Base-by-base conservation (phyloP, 2,113 vertebrate species). In the Limanda limanda region DNA sequence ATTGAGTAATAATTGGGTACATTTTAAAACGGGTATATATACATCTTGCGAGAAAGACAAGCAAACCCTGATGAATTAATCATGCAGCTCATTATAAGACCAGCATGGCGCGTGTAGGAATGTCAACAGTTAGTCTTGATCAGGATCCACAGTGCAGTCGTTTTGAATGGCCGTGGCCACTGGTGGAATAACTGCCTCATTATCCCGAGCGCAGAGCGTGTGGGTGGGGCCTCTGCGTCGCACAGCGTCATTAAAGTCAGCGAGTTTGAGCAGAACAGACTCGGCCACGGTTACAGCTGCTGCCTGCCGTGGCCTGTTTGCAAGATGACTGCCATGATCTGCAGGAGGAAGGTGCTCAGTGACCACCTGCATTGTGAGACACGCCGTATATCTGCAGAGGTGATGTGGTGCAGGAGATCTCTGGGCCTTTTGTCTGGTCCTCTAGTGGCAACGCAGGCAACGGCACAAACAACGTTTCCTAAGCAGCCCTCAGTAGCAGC, bases 381-480 rank as follows among this genome's bases (percentile, higher is more conserved):
- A 21, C 6, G 52, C 64, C 21, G n/a, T 66, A 58, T 82, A 82
- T 82, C 88, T 88, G 83, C 48, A 70, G 83, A 83, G 79, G 90
- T 87, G 87, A 88, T 63, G 56, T n/a, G 63, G 57, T 63, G 68
- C 76, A 78, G 76, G 67, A 81, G 78, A 91, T 89, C 90, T 90
- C 20, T 11, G 20, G 91, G 83, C 86, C 91, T 56, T 90, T 90
- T 92, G 88, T 92, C 68, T 77, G n/a, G 73, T 85, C 81, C 85
- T 86, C 86, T 82, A 59, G 84, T 74, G 79, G 88, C 77, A 73
- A 52, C 68, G 27, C 47, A 69, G 72, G 68, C 84, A 82, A 80
- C 59, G 42, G 57, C 72, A 79, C 79, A 88, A 78, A 91, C 81
- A 57, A 73, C 71, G 64, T 90, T 71, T 79, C 87, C 82, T 91